Percentiles rank a stretch among this genome's conserved stretches.
phyloP scores from a whole-genome alignment of 2,797 vertebrate species.

The Trachurus trachurus region DNA sequence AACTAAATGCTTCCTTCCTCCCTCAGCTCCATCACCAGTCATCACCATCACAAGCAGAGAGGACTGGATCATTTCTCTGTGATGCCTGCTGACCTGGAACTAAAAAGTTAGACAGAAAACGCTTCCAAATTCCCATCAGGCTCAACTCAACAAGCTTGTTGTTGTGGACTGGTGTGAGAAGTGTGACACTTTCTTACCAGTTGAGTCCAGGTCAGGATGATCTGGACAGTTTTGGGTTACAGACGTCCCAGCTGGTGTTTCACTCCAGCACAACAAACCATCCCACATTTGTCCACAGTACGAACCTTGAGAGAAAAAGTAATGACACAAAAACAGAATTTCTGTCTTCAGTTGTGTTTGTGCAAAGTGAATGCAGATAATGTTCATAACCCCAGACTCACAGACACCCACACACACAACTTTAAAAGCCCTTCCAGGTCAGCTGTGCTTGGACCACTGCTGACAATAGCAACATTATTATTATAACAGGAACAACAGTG shows the following conservation, averaged over 20 bases:
- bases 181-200: slow-evolving; percentile 82
- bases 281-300: slow-evolving; percentile 95
- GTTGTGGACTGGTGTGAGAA: slow-evolving; percentile 4
- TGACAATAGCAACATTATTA: slow-evolving; percentile 1
- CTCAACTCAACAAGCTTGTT: slow-evolving; percentile 7
- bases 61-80: slow-evolving; percentile 5
- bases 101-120: slow-evolving; percentile 12
- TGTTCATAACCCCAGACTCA: neutral
- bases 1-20: neutral
- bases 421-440: slow-evolving; percentile 1
- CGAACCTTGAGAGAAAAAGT: slow-evolving; percentile 73
- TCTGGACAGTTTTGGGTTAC: slow-evolving; percentile 90
- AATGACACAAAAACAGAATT: neutral
- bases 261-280: slow-evolving; percentile 95
- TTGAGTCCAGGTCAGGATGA: slow-evolving; percentile 86
- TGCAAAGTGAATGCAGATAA: neutral
- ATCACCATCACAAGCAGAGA: slow-evolving; percentile 1
- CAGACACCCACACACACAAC: neutral
- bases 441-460: neutral
- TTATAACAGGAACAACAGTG: slow-evolving; percentile 6
- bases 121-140: slow-evolving; percentile 13
- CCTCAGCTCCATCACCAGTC: slow-evolving; percentile 8
- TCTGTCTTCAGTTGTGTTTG: neutral
- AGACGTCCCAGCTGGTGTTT: slow-evolving; percentile 88
- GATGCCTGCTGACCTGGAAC: slow-evolving; percentile 26